phyloP scores from a whole-genome alignment of 92 coral and sea anemone species.

The Palythoa heliodiscus region DNA sequence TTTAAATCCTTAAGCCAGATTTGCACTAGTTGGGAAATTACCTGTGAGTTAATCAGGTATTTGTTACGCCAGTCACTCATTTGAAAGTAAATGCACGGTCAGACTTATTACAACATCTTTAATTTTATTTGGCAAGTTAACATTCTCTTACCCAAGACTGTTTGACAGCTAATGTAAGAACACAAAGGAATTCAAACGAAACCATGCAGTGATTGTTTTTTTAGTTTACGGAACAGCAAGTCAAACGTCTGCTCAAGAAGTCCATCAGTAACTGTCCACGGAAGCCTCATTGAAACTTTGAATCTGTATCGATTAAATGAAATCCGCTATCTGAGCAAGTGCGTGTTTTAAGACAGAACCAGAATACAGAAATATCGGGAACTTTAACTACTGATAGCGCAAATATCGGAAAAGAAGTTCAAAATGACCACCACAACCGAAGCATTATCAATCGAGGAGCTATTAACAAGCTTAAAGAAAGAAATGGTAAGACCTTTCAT shows the following conservation, averaged over 20 bases:
- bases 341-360: not conserved
- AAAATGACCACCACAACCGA: conserved; percentile 11
- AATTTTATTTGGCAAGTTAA: not conserved
- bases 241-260: not conserved
- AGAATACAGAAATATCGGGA: not conserved
- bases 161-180: not conserved
- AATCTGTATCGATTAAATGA: not conserved
- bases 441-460: conserved; percentile 26
- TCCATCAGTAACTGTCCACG: not conserved
- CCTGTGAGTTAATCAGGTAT: not conserved
- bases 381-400: not conserved
- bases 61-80: not conserved
- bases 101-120: not conserved
- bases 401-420: not conserved
- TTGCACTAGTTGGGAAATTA: not conserved
- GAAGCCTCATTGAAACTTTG: not conserved
- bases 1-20: not conserved
- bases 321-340: not conserved
- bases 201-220: not conserved
- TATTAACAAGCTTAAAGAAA: conserved; percentile 31
- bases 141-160: not conserved
- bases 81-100: not conserved
- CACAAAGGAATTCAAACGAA: not conserved
- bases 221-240: not conserved
- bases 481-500: conserved; percentile 25